Evolutionary conservation across 2,113 vertebrate genomes (phyloP).

Genomic region (Vimba vimba): DNA sequence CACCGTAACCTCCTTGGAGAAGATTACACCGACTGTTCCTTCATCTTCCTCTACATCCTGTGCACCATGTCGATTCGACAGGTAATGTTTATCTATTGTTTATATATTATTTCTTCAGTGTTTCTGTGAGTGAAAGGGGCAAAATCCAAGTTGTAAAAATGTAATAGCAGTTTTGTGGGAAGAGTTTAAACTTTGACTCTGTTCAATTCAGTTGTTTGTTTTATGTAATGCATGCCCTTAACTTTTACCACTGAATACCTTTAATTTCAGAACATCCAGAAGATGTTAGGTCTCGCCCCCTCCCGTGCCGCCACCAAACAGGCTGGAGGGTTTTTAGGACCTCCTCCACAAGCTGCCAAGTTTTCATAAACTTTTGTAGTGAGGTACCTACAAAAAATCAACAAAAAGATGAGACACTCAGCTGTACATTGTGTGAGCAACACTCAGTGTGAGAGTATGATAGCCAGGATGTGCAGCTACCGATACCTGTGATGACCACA

Average conservation of each 20-base stretch:
- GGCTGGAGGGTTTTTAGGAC: constrained; percentile 95
- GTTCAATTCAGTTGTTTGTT: background rate
- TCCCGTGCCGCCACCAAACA: constrained; percentile 98
- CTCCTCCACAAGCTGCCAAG: constrained; percentile 94
- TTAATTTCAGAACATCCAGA: constrained; percentile 92
- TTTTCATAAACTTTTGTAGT: constrained; percentile 80
- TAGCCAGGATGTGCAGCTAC: constrained; percentile 16
- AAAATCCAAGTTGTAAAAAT: background rate
- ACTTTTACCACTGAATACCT: background rate
- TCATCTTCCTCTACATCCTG: constrained; percentile 98
- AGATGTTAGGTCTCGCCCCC: constrained; percentile 95
- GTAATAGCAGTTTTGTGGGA: background rate
- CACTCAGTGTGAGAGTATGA: background rate
- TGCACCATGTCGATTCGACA: constrained; percentile 99
- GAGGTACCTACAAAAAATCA: background rate
- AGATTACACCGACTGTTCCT: constrained; percentile 97
- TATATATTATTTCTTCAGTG: background rate
- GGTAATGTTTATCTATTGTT: constrained; percentile 67
- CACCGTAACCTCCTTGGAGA: constrained; percentile 96
- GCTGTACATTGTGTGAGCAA: constrained; percentile 10
- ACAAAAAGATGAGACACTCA: background rate
- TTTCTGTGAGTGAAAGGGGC: background rate
- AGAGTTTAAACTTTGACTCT: background rate
- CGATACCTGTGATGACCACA: constrained; percentile 15
- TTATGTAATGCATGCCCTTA: background rate